These are phyloP conservation scores for Polypterus bichir DNA, from an alignment of 2,113 vertebrate genomes.

Conservation along the genomic window DNA sequence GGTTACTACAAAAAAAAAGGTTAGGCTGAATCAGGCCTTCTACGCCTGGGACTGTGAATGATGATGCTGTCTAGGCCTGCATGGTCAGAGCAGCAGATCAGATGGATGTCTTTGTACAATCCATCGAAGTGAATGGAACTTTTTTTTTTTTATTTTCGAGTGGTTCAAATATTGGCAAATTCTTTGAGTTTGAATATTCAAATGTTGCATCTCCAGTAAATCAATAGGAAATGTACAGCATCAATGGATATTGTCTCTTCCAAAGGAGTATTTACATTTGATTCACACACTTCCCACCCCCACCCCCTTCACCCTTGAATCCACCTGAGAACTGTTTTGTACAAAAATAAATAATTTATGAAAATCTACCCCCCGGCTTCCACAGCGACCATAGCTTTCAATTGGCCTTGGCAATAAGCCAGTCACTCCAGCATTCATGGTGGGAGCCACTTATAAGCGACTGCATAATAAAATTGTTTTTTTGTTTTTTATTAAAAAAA, in stretches of 20 bases:
- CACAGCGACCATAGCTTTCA: conserved; percentile 38
- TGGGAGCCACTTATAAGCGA: conserved; percentile 41
- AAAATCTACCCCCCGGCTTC: conserved; percentile 48
- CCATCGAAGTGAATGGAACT: no score
- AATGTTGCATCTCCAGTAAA: no score
- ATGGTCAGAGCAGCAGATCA: no score
- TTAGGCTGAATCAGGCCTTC: no score
- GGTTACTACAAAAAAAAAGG: no score
- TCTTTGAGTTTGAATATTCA: no score
- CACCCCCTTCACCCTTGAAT: conserved; percentile 22
- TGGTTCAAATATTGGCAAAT: no score
- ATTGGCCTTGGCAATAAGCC: conserved; percentile 60
- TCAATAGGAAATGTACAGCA: no score
- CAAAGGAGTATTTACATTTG: conserved; percentile 66
- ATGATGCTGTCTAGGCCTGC: no score
- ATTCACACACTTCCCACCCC: conserved; percentile 45
- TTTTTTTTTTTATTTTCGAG: no score
- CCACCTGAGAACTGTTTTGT: conserved; percentile 56
- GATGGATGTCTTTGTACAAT: no score
- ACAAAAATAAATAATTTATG: conserved; percentile 63
- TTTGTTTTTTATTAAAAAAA: conserved; percentile 33
- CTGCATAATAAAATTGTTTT: conserved; percentile 51
- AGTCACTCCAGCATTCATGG: conserved; percentile 44
- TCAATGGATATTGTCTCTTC: conserved; percentile 14
- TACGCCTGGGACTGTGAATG: no score